Percentiles rank a stretch among this genome's conserved stretches.
Evolutionary conservation across 2,888 invertebrate species (phyloP).

Genomic region (Leptinotarsa juncta): DNA sequence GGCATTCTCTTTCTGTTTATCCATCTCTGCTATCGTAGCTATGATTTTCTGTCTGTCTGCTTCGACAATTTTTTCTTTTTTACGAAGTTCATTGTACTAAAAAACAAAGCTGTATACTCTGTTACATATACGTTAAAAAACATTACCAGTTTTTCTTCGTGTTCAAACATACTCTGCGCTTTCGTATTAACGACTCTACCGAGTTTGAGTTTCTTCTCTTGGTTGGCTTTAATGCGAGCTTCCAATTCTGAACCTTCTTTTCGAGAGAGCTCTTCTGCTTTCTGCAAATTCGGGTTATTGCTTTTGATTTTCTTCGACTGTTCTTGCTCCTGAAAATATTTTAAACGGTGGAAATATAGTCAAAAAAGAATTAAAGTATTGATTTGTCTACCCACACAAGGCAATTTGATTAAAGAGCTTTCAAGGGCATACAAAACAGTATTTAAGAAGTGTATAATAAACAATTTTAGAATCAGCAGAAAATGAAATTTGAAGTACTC

Average conservation of each 20-base stretch:
- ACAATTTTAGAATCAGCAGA: background rate
- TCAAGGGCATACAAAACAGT: too few relatives aligned
- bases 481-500: background rate
- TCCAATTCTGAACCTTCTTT: conserved; percentile 67
- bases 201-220: conserved; percentile 75
- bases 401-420: background rate
- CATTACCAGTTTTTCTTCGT: conserved; percentile 85
- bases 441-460: background rate
- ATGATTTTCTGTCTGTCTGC: conserved; percentile 80
- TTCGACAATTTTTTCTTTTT: conserved; percentile 76
- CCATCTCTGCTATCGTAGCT: conserved; percentile 86
- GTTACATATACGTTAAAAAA: background rate
- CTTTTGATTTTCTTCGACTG: conserved; percentile 53
- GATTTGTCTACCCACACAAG: too few relatives aligned
- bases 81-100: conserved; percentile 73
- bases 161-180: conserved; percentile 87
- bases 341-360: background rate
- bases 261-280: conserved; percentile 55
- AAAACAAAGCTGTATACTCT: conserved; percentile 35
- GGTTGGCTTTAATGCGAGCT: conserved; percentile 68
- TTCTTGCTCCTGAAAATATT: conserved; percentile 55
- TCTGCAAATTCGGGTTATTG: conserved; percentile 54
- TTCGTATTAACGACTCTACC: conserved; percentile 81
- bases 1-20: conserved; percentile 89
- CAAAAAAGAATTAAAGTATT: background rate